A percentile compares a stretch with the other conserved stretches of the same genome.
Evolutionary conservation across 2,113 vertebrate species (phyloP).

Genomic region (Phyllopteryx taeniolatus): DNA sequence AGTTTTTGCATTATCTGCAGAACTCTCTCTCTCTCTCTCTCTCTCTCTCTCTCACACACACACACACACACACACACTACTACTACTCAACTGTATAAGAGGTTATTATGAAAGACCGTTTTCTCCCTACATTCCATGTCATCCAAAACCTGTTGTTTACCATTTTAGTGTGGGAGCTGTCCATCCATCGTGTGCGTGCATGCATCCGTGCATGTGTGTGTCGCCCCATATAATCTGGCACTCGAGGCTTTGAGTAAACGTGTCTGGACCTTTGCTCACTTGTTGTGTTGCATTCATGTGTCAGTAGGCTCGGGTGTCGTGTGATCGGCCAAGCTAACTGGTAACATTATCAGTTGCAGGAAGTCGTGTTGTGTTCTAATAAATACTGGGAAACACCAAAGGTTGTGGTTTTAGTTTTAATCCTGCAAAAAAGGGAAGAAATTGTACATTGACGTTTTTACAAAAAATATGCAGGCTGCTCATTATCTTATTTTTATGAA

Average conservation of each 20-base stretch:
- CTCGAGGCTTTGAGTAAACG: slow-evolving; percentile 41
- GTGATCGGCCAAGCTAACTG: slow-evolving; percentile 40
- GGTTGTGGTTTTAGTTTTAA: not conserved
- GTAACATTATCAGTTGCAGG: slow-evolving; percentile 33
- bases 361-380: not conserved
- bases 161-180: slow-evolving; percentile 53
- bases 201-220: slow-evolving; percentile 24
- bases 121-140: slow-evolving; percentile 60
- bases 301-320: slow-evolving; percentile 20
- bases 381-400: not conserved
- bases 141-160: slow-evolving; percentile 63
- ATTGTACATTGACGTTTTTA: not conserved
- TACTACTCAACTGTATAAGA: slow-evolving; percentile 28
- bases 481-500: too few species aligned
- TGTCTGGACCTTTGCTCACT: slow-evolving; percentile 38
- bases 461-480: too few species aligned
- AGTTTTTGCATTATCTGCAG: slow-evolving; percentile 13
- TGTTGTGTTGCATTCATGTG: slow-evolving; percentile 33
- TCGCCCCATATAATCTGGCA: slow-evolving; percentile 32
- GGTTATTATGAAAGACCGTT: slow-evolving; percentile 58
- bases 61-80: not conserved
- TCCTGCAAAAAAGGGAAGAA: not conserved
- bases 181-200: slow-evolving; percentile 29
- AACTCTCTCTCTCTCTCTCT: not conserved
- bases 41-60: not conserved